Conservation (phyloP, 2,888 invertebrate species). For the Eueremaeus valkanovi region DNA sequence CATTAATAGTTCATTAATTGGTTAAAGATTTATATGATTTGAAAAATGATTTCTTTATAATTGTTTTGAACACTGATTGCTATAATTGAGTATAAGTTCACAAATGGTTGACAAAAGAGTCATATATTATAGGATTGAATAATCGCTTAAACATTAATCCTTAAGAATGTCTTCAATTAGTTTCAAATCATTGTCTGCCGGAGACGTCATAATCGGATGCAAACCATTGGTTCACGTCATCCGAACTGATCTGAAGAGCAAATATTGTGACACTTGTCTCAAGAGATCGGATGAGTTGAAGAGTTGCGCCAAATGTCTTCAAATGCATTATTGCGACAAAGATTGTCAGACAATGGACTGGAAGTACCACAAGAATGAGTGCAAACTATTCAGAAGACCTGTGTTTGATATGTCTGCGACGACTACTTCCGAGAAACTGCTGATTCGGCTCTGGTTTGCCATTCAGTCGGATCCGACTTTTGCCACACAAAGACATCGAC, state of each 20-base stretch:
- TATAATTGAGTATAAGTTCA: no score
- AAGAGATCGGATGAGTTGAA: background rate
- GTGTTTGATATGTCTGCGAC: background rate
- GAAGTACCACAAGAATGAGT: slow-evolving; percentile 13
- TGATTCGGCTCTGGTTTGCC: background rate
- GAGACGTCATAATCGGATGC: background rate
- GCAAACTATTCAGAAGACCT: background rate
- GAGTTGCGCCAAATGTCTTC: background rate
- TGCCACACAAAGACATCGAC: background rate
- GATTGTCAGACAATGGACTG: background rate
- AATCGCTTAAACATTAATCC: no score
- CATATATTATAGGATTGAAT: no score
- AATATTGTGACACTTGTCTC: background rate
- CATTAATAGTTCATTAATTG: no score
- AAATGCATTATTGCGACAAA: background rate
- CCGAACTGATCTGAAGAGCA: background rate
- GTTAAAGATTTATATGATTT: no score
- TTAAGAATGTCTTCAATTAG: no score
- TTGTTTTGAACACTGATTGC: no score
- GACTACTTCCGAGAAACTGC: background rate
- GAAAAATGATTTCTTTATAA: no score
- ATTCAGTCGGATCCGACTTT: background rate
- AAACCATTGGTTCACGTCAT: background rate
- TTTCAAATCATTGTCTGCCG: background rate
- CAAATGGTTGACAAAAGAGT: no score